phyloP scores from a whole-genome alignment of 2,888 invertebrate species.

The Ptychoptera albimana region DNA sequence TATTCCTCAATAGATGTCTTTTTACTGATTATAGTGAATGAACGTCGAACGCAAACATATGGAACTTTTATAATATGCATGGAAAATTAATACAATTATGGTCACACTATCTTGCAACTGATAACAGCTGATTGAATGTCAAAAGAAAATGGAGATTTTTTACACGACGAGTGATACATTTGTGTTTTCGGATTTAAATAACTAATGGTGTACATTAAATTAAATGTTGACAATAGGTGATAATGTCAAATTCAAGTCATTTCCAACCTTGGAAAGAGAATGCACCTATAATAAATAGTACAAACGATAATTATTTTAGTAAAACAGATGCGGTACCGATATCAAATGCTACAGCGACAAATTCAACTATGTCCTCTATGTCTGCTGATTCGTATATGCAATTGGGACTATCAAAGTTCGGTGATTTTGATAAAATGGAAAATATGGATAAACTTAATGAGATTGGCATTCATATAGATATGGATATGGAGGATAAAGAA shows the following conservation, averaged over 20 bases:
- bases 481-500: slow-evolving; percentile 20
- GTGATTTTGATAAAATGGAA: slow-evolving; percentile 4
- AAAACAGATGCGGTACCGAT: background rate
- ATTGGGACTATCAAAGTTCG: background rate
- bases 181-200: too few relatives aligned
- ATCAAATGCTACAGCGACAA: background rate
- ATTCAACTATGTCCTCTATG: background rate
- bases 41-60: too few relatives aligned
- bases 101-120: background rate
- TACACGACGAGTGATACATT: background rate
- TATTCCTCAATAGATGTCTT: too few relatives aligned
- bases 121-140: slow-evolving; percentile 6
- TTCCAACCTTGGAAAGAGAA: slow-evolving; percentile 3
- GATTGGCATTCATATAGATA: background rate
- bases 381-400: slow-evolving; percentile 1
- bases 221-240: slow-evolving; percentile 3
- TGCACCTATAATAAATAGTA: slow-evolving; percentile 1
- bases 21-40: too few relatives aligned
- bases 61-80: too few relatives aligned
- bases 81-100: too few relatives aligned
- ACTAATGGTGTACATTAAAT: slow-evolving; percentile 1
- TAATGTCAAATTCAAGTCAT: slow-evolving; percentile 5
- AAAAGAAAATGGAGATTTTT: slow-evolving; percentile 6
- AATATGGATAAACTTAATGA: slow-evolving; percentile 2
- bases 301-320: background rate